Base-by-base conservation (phyloP, 2,113 vertebrate species). In the Eulemur rufifrons region DNA sequence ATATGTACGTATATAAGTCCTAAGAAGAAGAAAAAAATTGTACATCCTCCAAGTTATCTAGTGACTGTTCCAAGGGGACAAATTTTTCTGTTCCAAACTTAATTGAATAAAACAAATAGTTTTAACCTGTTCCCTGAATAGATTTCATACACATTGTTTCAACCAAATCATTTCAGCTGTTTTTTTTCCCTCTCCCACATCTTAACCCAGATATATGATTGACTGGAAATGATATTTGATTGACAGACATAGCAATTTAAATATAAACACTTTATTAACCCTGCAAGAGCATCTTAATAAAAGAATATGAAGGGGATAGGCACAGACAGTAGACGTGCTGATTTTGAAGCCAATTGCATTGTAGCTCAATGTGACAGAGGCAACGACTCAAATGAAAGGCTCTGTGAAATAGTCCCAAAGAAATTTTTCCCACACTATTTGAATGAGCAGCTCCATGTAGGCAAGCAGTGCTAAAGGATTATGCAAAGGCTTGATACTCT, bases 211-310 rank as follows among this genome's bases (percentile, higher is more conserved):
- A 80, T 66, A 64, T 27, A 45, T 96, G 93, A 97, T 95, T 97
- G 96, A 97, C 86, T 96, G 78, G 63, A 91, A 73, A 73, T 32
- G 74, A 20, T 84, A 68, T 56, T 91, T 98, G 96, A 97, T 78
- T 96, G 96, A 89, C 86, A 93, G 85, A 39, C 59, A 59, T n/a
- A 95, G 64, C 59, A 64, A 91, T 89, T 97, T 96, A 91, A 89
- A 96, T 96, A 94, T 89, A 95, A 97, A 95, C 69, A 97, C 61
- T 87, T 45, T 86, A 94, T 97, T 98, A 97, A 97, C 84, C 83
- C 92, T 89, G 86, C 8, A 93, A 71, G 84, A 93, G 50, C 66
- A 50, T 93, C 69, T 84, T 95, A 91, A 81, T 76, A 81, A 92
- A 90, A 87, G 56, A 94, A 82, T 45, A 52, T 68, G 83, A 95